Evolutionary conservation across 2,888 invertebrate species (phyloP), one percentile per base, ranked within the genome.

Genomic region (Amiota minor): DNA sequence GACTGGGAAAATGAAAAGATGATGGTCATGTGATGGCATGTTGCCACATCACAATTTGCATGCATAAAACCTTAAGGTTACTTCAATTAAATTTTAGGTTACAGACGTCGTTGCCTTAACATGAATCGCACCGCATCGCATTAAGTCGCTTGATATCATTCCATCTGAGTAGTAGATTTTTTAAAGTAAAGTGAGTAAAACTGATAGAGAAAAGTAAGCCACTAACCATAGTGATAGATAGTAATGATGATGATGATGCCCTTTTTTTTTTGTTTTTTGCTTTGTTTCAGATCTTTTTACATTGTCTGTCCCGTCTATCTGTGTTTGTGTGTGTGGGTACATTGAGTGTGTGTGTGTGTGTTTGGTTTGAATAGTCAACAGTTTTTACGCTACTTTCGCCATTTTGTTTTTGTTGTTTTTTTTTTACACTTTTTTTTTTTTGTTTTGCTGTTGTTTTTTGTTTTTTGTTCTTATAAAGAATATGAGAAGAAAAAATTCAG

Each of bases 51-150:
- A 64, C 64, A 64, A 64, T 64, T 64, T 64, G 64, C 64, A 64
- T 64, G 23, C 64, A 64, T 64, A 46, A 65, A 53, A 18, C 65
- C 65, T 83, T 77, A 85, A 82, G 85, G 84, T 79, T 76, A 75
- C 75, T 78, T 80, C 82, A 83, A 83, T 83, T 85, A 83, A 83
- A 83, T 78, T 80, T 80, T 76, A 78, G 71, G 71, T 46, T 47
- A 65, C 62, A 14, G 14, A 18, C 20, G 16, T 59, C 20, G 16
- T 59, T 59, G 59, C 59, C 6, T 35, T 35, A 35, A 59, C 18
- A 16, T 20, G 59, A 59, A 59, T 2, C 59, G 20, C 20, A 59
- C 20, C 11, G 35, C 35, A 35, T 35, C 35, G 35, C 35, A 35
- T 35, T 23, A 23, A 23, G 6, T 35, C 35, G 35, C 35, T 6